Evolutionary conservation across 1,140 invertebrate species (phyloP).

Genomic region (Danaus melanippus): DNA sequence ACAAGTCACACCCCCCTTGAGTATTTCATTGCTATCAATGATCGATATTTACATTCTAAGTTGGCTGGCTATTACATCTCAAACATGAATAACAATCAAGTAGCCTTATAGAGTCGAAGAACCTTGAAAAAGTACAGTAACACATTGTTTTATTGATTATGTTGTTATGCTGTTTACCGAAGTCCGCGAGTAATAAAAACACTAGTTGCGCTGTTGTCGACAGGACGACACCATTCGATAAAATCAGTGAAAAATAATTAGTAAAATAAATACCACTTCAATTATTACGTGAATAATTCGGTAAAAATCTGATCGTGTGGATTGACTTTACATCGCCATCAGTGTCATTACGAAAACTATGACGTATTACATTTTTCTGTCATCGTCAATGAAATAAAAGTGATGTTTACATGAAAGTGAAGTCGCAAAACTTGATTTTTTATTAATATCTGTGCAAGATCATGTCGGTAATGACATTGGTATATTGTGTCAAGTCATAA

Average conservation of each 20-base stretch:
- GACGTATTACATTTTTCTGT: too few relatives aligned
- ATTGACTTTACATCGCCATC: not conserved
- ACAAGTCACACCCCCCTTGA: slow-evolving; percentile 36
- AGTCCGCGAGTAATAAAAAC: slow-evolving; percentile 28
- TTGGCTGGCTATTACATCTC: slow-evolving; percentile 6
- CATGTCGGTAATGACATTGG: slow-evolving; percentile 30
- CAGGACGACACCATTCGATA: slow-evolving; percentile 29
- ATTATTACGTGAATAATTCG: slow-evolving; percentile 1
- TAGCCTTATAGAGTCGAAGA: slow-evolving; percentile 8
- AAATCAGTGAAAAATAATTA: slow-evolving; percentile 22
- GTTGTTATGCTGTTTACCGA: slow-evolving; percentile 32
- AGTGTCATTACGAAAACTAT: not conserved
- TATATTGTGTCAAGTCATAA: slow-evolving; percentile 39
- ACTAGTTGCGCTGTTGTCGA: slow-evolving; percentile 33
- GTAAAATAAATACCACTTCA: not conserved
- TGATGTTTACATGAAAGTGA: too few relatives aligned
- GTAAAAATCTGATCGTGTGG: too few relatives aligned
- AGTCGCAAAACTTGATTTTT: too few relatives aligned
- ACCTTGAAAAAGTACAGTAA: slow-evolving; percentile 19
- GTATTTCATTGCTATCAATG: slow-evolving; percentile 19
- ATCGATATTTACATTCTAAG: slow-evolving; percentile 20
- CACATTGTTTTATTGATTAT: slow-evolving; percentile 25
- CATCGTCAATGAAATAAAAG: too few relatives aligned
- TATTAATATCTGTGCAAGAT: too few relatives aligned
- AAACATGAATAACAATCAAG: slow-evolving; percentile 16